Percentiles rank a stretch among this genome's conserved stretches.
Evolutionary conservation across 1,140 invertebrate species (phyloP).

Genomic region (Megalonaias nervosa): DNA sequence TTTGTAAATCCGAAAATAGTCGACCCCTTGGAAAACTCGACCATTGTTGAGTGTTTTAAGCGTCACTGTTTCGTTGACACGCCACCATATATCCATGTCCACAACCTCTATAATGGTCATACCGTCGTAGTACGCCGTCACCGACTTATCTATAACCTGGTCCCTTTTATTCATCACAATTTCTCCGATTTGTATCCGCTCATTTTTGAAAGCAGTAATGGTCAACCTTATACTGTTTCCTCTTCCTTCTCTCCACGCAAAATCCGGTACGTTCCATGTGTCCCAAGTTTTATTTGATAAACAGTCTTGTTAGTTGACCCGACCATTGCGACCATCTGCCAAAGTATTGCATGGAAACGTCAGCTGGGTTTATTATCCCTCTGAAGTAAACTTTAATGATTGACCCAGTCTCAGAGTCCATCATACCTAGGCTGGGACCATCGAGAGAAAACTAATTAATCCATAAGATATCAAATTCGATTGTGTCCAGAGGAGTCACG

Average conservation of each 20-base stretch:
- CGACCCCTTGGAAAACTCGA: background rate
- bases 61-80: conserved; percentile 35
- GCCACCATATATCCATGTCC: conserved; percentile 55
- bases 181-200: background rate
- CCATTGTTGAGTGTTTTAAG: conserved; percentile 22
- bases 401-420: conserved; percentile 46
- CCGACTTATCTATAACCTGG: background rate
- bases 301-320: background rate
- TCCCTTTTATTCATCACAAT: background rate
- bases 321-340: conserved; percentile 25
- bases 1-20: conserved; percentile 38
- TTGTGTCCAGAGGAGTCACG: background rate
- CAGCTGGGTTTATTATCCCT: conserved; percentile 12
- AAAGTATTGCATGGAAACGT: conserved; percentile 13
- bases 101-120: conserved; percentile 43
- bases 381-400: conserved; percentile 3
- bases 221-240: conserved; percentile 6
- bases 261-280: conserved; percentile 37
- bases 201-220: background rate
- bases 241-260: conserved; percentile 36
- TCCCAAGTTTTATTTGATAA: conserved; percentile 1
- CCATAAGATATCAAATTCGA: background rate
- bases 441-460: conserved; percentile 24
- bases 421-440: conserved; percentile 30
- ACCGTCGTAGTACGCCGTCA: conserved; percentile 24